phyloP scores from a whole-genome alignment of 2,888 invertebrate genomes.

The Crossocerus cetratus region DNA sequence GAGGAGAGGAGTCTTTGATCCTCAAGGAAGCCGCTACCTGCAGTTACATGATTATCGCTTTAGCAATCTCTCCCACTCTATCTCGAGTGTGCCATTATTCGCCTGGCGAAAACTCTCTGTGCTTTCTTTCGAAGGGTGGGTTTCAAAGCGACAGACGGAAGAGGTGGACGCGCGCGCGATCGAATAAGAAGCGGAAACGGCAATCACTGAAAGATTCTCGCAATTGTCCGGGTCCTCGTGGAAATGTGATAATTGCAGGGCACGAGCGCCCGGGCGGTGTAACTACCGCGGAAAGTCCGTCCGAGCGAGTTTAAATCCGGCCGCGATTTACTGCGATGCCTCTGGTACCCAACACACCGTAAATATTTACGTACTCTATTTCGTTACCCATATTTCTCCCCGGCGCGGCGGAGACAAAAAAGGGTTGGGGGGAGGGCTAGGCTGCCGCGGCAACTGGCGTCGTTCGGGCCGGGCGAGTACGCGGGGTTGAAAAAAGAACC shows the following conservation, averaged over 20 bases:
- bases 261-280: background rate
- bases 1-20: no score
- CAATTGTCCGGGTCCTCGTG: no score
- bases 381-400: conserved; percentile 5
- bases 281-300: conserved; percentile 4
- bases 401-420: background rate
- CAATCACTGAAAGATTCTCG: background rate
- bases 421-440: background rate
- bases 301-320: background rate
- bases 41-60: no score
- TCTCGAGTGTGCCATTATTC: no score
- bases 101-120: no score
- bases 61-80: no score
- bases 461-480: background rate
- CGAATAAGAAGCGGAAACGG: background rate
- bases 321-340: conserved; percentile 9
- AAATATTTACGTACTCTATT: conserved; percentile 20
- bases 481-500: background rate
- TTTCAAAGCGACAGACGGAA: background rate
- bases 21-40: no score
- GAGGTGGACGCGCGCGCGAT: background rate
- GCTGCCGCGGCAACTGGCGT: no score
- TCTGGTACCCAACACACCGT: conserved; percentile 5
- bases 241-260: conserved; percentile 9
- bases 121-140: no score